Base-by-base conservation (phyloP, 2,888 invertebrate genomes). In the Ichneumon xanthorius region DNA sequence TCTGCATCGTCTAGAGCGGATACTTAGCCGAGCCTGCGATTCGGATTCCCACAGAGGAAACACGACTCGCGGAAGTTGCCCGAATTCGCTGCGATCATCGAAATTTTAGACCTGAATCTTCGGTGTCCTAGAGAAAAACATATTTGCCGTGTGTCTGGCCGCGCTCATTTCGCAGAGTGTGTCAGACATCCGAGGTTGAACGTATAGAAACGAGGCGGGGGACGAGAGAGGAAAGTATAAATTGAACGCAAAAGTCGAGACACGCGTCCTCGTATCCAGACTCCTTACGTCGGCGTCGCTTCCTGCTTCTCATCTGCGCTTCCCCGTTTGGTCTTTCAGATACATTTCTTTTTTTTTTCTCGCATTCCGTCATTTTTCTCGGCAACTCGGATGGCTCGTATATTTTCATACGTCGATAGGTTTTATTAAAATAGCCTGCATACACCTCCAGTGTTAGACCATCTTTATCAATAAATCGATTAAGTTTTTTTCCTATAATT, bases 51-150 rank as follows among this genome's bases (percentile, higher is more conserved):
- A 58, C 58, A 58, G 3, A 5, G 37, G 65, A 76, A 76, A 65
- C 63, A 16, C 45, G 76, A 67, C 63, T 55, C 65, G 19, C 72
- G 72, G 72, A 80, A 73, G 55, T 67, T 71, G 63, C 19, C 3
- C 45, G 53, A 73, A 75, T 55, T 67, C 58, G 73, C 67, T 75
- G 67, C 16, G 26, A 48, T 53, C 45, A 33, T 67, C 33, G 67
- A 73, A 80, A 80, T 80, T 48, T 63, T 63, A 75, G 73, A 75
- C 45, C 72, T 63, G 61, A 30, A 63, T 63, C 48, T 75, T 75
- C 61, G 55, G 61, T 73, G 45, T 61, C 19, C 45, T 30, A n/a
- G 26, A 63, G 75, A 48, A 48, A 30, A 48, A 45, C 58, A 61
- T 61, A 61, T 40, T 40, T 37, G 22, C 45, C n/a, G 58, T 61